phyloP scores from a whole-genome alignment of 2,797 vertebrate species.

The Pangasius macronema region DNA sequence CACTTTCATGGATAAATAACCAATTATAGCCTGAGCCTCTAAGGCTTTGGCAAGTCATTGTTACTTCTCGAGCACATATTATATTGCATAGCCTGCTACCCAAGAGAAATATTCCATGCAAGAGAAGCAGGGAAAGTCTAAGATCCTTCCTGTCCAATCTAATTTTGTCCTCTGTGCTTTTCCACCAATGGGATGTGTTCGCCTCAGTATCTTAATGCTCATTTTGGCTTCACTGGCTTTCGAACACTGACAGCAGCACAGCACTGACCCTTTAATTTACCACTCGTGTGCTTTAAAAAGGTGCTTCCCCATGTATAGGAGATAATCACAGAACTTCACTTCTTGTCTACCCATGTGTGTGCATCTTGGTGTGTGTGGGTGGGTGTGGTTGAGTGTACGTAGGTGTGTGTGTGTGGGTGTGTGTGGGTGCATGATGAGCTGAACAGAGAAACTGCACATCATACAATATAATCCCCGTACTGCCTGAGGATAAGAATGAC shows the following conservation, averaged over 20 bases:
- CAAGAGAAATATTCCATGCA: constrained; percentile 44
- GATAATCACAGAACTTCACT: constrained; percentile 11
- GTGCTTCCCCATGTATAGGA: neutral
- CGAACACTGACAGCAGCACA: constrained; percentile 8
- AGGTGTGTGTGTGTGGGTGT: neutral
- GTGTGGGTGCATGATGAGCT: constrained; percentile 29
- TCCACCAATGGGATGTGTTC: constrained; percentile 42
- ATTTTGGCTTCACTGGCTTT: constrained; percentile 34
- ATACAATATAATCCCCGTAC: constrained; percentile 61
- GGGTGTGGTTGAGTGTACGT: neutral
- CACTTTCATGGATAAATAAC: constrained; percentile 69
- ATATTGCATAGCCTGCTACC: constrained; percentile 62
- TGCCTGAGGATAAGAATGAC: constrained; percentile 60
- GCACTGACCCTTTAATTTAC: constrained; percentile 35
- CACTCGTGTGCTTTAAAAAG: constrained; percentile 12
- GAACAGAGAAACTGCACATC: constrained; percentile 60
- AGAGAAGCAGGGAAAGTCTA: constrained; percentile 29
- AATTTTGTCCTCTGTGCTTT: constrained; percentile 32
- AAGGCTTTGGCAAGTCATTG: constrained; percentile 65
- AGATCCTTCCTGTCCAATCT: constrained; percentile 43
- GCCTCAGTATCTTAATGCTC: constrained; percentile 24
- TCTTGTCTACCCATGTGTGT: constrained; percentile 14
- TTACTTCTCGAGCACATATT: constrained; percentile 62
- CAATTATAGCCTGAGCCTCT: constrained; percentile 67
- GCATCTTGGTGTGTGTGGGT: constrained; percentile 4